Evolutionary conservation across 2,797 vertebrate genomes (phyloP), one percentile per base, ranked within the genome.

Genomic region (Gymnoscopelus braueri): DNA sequence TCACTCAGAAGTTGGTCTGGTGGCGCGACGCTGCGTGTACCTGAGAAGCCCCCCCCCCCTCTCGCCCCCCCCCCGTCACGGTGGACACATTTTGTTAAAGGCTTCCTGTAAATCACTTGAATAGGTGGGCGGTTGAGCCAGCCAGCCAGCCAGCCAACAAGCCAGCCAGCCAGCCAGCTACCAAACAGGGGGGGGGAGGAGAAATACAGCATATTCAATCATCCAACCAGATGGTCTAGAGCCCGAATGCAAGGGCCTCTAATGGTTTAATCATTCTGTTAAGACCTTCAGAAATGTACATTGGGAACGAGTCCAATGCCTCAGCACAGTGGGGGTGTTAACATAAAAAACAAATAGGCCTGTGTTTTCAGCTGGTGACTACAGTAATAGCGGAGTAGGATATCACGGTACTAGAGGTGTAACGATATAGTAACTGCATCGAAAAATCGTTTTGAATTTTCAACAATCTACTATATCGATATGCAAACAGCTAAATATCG

Each of bases 311-410:
- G 57, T 77, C 82, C 81, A 87, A 77, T 56, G 44, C 69, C 59
- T 67, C 68, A 76, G 70, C 63, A 51, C 63, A 44, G 39, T 11
- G 24, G 64, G 69, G 63, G 78, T 78, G 84, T 90, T 86, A 80
- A 80, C 79, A 78, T 82, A 77, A 90, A 87, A 89, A 69, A 89
- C 84, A 88, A 90, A 90, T 75, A 78, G 86, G 66, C 69, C 3
- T 80, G 82, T 54, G 76, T 89, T 82, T 86, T 84, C 84, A 87
- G 80, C 88, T 82, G 84, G 74, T 83, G 79, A 81, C 82, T 13
- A 71, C 78, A 65, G 32, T 35, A 1, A 35, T 1, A 35, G 32
- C 5, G 32, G 32, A 6, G 32, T 63, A 58, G 74, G 69, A 55
- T 67, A 69, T 67, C 63, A 23, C 67, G 5, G n/a, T n/a, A n/a